Base-by-base conservation (phyloP, 2,113 vertebrate species). In the Origma solitaria region DNA sequence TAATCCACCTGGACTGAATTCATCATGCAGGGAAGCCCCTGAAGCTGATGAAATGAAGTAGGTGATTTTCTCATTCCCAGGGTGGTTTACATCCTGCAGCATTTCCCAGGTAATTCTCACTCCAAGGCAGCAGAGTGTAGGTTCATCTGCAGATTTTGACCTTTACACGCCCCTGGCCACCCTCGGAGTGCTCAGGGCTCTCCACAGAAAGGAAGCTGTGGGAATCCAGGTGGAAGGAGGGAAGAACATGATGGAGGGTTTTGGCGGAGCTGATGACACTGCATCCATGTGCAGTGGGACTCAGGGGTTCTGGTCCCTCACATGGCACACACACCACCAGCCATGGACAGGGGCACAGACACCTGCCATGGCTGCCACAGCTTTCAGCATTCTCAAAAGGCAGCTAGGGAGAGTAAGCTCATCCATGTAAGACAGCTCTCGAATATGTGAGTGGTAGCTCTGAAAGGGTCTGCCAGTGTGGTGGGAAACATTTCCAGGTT, bases 1-100 rank as follows among this genome's bases (percentile, higher is more conserved):
- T 3, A 40, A 60, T 40, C 42, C 17, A 16, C 14, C 9, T 9
- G 58, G 37, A 11, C 69, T 54, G n/a, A 60, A 49, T 21, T 51
- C 0, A 0, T 73, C 7, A 1, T 1, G 24, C 19, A n/a, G 28
- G 25, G 76, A 72, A 72, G 14, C 16, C 13, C 14, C 56, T 64
- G 56, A 40, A 51, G 64, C 37, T 78, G 68, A 35, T 50, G 42
- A 73, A 69, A 73, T 45, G n/a, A n/a, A 13, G 24, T 7, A 56
- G 35, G 17, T 18, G 27, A 31, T 61, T 60, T 86, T 58, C 33
- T 60, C 66, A n/a, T 56, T 82, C 24, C 37, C 3, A 10, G 35
- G 35, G 53, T 15, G 15, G 13, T 72, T 90, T 56, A 30, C 4
- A 7, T 60, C 27, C 40, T 35, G 31, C 42, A 77, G 27, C 37